Conservation (phyloP, 2,113 vertebrate genomes). For the Carassius carassius region DNA sequence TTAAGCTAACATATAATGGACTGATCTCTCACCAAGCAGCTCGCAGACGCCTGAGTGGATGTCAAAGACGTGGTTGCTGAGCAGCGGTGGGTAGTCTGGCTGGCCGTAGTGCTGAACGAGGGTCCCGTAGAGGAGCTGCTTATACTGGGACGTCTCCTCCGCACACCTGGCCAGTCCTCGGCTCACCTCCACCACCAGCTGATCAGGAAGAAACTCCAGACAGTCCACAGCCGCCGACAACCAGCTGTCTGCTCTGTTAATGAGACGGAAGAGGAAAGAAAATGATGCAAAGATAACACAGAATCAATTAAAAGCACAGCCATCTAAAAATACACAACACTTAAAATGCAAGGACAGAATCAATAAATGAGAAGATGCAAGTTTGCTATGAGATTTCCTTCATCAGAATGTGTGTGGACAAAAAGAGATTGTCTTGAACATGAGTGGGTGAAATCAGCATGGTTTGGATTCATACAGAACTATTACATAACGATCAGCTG, state of each 20-base stretch:
- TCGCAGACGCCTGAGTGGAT: conserved; percentile 93
- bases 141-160: conserved; percentile 78
- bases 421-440: neutral
- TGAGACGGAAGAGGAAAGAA: neutral
- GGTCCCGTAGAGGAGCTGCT: conserved; percentile 84
- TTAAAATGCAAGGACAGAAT: neutral
- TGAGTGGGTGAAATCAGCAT: no score
- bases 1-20: conserved; percentile 41
- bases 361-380: neutral
- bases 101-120: conserved; percentile 85
- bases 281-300: neutral
- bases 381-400: neutral
- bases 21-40: conserved; percentile 82
- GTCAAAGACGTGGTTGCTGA: conserved; percentile 86
- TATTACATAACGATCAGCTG: no score
- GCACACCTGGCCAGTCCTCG: conserved; percentile 82
- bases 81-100: conserved; percentile 79
- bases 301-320: neutral
- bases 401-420: neutral
- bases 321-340: no score
- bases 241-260: conserved; percentile 89
- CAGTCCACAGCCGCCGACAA: conserved; percentile 89
- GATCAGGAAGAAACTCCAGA: conserved; percentile 91
- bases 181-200: conserved; percentile 90
- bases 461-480: no score